These are phyloP conservation scores for Paracyclopina nana DNA, from an alignment of 1,140 invertebrate genomes.

Conservation along the genomic window DNA sequence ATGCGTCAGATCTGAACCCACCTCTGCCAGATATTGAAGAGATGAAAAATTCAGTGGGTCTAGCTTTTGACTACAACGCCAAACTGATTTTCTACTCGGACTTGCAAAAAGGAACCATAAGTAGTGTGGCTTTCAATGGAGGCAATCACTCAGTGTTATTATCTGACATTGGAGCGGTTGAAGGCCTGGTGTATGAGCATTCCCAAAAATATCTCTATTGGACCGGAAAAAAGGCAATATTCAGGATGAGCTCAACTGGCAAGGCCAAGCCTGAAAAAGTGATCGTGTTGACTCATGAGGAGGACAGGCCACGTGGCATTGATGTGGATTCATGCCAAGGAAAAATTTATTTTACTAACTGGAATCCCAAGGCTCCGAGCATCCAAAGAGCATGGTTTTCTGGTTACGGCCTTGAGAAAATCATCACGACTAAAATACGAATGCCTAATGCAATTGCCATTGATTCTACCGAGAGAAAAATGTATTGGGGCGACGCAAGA, in stretches of 20 bases:
- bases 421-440: conserved; percentile 50
- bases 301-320: conserved; percentile 45
- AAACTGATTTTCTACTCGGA: conserved; percentile 62
- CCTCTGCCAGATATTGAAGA: conserved; percentile 49
- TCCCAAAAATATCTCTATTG: conserved; percentile 48
- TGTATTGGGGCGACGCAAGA: conserved; percentile 37
- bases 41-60: conserved; percentile 61
- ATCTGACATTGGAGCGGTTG: conserved; percentile 48
- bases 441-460: conserved; percentile 63
- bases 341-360: conserved; percentile 64
- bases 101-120: conserved; percentile 60
- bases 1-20: conserved; percentile 46
- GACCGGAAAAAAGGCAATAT: conserved; percentile 64
- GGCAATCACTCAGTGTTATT: conserved; percentile 43
- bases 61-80: conserved; percentile 51
- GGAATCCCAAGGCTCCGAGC: conserved; percentile 43
- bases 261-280: conserved; percentile 32
- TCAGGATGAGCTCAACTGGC: conserved; percentile 51
- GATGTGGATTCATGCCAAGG: conserved; percentile 53
- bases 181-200: conserved; percentile 55
- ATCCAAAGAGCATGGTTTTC: conserved; percentile 48
- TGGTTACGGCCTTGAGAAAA: conserved; percentile 40
- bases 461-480: conserved; percentile 44
- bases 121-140: conserved; percentile 61
- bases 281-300: conserved; percentile 40